Percentiles rank a stretch among this genome's conserved stretches.
Evolutionary conservation across 1,140 invertebrate species (phyloP).

Genomic region (Oppia nitens): DNA sequence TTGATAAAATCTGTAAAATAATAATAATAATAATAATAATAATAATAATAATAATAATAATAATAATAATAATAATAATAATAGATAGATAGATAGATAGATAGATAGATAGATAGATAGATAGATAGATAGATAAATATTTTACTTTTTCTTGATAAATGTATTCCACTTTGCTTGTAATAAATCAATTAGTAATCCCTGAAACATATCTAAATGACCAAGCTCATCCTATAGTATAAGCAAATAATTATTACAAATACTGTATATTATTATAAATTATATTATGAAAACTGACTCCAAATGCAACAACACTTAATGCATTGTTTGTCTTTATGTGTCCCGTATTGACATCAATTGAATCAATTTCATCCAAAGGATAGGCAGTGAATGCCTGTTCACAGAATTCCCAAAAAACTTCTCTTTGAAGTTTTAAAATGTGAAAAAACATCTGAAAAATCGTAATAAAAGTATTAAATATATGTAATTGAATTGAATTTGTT

Average conservation of each 20-base stretch:
- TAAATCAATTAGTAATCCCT: slow-evolving; percentile 82
- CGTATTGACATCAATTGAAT: slow-evolving; percentile 79
- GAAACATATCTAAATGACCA: slow-evolving; percentile 86
- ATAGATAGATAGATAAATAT: too few relatives aligned
- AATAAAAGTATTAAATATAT: not conserved
- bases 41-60: too few relatives aligned
- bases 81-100: too few relatives aligned
- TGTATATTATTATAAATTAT: not conserved
- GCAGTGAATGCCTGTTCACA: slow-evolving; percentile 88
- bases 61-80: too few relatives aligned
- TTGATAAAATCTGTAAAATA: slow-evolving; percentile 61
- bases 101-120: too few relatives aligned
- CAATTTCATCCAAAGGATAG: slow-evolving; percentile 86
- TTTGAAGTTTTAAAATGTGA: slow-evolving; percentile 80
- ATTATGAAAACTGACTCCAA: slow-evolving; percentile 51
- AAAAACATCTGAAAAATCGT: slow-evolving; percentile 52
- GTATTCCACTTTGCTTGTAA: slow-evolving; percentile 95
- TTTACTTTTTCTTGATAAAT: slow-evolving; percentile 59
- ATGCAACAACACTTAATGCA: slow-evolving; percentile 90
- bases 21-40: too few relatives aligned
- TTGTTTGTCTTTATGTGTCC: slow-evolving; percentile 85
- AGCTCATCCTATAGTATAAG: slow-evolving; percentile 51
- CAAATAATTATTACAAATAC: not conserved
- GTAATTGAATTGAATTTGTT: too few relatives aligned
- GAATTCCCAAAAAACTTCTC: slow-evolving; percentile 93